These are phyloP conservation scores for Carduelis carduelis DNA, from an alignment of 2,797 vertebrate genomes.

Conservation along the genomic window DNA sequence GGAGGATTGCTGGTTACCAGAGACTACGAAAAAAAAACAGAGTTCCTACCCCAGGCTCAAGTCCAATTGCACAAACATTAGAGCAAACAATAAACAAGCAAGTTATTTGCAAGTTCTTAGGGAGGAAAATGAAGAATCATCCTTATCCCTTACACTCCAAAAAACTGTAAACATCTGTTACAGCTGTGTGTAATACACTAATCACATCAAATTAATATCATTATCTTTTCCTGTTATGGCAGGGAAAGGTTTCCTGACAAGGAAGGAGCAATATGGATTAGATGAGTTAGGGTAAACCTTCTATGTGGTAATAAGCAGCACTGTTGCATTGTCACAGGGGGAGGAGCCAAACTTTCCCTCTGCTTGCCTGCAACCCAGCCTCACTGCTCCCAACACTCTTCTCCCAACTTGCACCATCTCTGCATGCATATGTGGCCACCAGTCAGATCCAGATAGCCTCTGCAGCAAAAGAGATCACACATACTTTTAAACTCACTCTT, in stretches of 20 bases:
- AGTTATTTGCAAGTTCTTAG: background rate
- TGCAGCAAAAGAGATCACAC: background rate
- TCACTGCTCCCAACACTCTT: background rate
- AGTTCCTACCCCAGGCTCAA: background rate
- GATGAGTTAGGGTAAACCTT: background rate
- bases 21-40: background rate
- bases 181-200: background rate
- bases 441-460: background rate
- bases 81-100: background rate
- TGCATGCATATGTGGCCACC: accelerated
- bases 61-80: background rate
- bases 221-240: background rate
- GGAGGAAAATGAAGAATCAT: background rate
- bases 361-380: background rate
- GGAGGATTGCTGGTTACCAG: background rate
- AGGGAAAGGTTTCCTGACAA: background rate
- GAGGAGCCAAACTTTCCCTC: background rate
- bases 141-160: background rate
- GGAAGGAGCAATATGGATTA: background rate
- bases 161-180: background rate
- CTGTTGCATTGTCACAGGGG: background rate
- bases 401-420: background rate
- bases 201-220: background rate
- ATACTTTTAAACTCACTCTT: background rate
- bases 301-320: background rate